Percentiles rank a stretch among this genome's conserved stretches.
Evolutionary conservation across 2,888 invertebrate genomes (phyloP).

Genomic region (Ophion obscuratus): DNA sequence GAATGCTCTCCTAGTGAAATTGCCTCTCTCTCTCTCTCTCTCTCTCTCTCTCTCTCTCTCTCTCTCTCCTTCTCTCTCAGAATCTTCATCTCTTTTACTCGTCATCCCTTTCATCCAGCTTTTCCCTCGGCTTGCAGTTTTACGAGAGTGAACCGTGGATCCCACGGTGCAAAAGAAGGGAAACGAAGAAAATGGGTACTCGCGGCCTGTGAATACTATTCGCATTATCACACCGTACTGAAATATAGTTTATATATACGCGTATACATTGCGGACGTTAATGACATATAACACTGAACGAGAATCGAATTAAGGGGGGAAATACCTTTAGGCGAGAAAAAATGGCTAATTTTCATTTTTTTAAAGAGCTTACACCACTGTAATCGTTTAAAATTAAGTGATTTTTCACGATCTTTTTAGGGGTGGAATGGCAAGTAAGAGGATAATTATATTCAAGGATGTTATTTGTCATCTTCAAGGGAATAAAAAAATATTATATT

Average conservation of each 20-base stretch:
- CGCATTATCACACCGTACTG: slow-evolving; percentile 41
- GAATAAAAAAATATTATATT: no score
- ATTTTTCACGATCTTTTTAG: no score
- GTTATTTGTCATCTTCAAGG: no score
- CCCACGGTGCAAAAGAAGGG: slow-evolving; percentile 42
- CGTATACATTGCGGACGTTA: slow-evolving; percentile 16
- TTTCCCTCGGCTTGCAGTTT: slow-evolving; percentile 45
- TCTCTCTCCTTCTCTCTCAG: background rate
- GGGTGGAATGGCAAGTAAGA: no score
- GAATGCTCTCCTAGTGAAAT: slow-evolving; percentile 45
- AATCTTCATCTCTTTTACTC: background rate
- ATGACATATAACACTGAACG: slow-evolving; percentile 19
- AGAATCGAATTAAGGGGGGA: background rate
- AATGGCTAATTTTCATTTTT: no score
- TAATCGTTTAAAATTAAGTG: no score
- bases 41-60: slow-evolving; percentile 23
- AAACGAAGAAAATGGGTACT: slow-evolving; percentile 40
- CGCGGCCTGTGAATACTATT: slow-evolving; percentile 31
- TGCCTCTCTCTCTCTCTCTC: slow-evolving; percentile 35
- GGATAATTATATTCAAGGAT: no score
- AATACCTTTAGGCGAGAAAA: background rate
- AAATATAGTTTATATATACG: slow-evolving; percentile 27
- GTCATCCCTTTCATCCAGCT: background rate
- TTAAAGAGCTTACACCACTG: no score
- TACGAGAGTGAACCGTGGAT: slow-evolving; percentile 45